A percentile compares a stretch with the other conserved stretches of the same genome.
Conservation (phyloP, 2,888 invertebrate genomes). For the Hybos culiciformis region DNA sequence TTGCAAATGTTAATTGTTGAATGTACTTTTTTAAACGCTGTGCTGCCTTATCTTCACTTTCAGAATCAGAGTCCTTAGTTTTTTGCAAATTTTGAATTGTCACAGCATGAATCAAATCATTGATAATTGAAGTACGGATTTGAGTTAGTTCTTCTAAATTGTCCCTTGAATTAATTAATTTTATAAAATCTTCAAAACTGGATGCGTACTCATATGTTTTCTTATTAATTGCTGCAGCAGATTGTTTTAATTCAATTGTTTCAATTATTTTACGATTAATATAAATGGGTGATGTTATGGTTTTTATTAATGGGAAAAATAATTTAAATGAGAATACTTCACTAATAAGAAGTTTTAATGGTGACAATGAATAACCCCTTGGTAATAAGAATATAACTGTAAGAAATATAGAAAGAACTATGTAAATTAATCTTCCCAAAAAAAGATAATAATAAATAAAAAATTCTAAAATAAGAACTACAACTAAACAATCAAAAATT, state of each 20-base stretch:
- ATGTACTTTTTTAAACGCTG: conserved; percentile 75
- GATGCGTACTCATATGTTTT: conserved; percentile 77
- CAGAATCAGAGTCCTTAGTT: conserved; percentile 48
- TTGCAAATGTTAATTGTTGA: conserved; percentile 66
- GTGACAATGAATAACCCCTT: conserved; percentile 62
- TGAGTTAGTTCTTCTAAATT: conserved; percentile 72
- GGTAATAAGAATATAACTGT: conserved; percentile 73
- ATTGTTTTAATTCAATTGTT: conserved; percentile 69
- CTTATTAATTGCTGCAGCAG: conserved; percentile 61
- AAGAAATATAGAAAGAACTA: too few species aligned
- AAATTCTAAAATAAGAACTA: too few species aligned
- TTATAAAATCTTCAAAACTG: conserved; percentile 78
- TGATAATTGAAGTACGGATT: conserved; percentile 73
- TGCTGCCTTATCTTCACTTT: conserved; percentile 45
- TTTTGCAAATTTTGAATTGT: conserved; percentile 80
- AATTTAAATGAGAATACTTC: conserved; percentile 70
- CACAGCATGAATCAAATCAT: conserved; percentile 88
- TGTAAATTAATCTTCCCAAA: too few species aligned
- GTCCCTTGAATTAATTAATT: conserved; percentile 65
- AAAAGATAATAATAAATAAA: too few species aligned
- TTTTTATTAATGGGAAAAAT: conserved; percentile 67
- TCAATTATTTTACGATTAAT: conserved; percentile 76
- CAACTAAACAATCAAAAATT: too few species aligned
- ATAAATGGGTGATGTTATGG: conserved; percentile 79
- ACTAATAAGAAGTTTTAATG: conserved; percentile 63